Percentiles rank a stretch among this genome's conserved stretches.
These are phyloP conservation scores for Drosophila mauritiana DNA, from an alignment of 1,140 invertebrate species.

Conservation along the genomic window DNA sequence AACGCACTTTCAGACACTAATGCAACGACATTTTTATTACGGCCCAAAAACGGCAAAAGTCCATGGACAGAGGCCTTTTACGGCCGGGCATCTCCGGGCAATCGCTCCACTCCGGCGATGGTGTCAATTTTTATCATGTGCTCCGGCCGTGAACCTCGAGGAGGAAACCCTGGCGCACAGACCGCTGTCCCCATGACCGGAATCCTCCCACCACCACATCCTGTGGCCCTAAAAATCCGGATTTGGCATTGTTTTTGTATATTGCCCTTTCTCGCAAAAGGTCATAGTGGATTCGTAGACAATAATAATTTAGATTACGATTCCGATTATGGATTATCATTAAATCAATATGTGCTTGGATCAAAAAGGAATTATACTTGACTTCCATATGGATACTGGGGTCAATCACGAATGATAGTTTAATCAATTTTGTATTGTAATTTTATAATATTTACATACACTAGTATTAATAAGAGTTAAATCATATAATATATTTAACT, in stretches of 20 bases:
- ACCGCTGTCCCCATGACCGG: not conserved
- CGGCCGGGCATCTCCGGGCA: slow-evolving; percentile 16
- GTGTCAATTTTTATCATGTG: slow-evolving; percentile 80
- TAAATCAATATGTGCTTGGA: not conserved
- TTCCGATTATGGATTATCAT: too few relatives aligned
- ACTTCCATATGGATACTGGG: not conserved
- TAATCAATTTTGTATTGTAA: too few relatives aligned
- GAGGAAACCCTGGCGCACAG: slow-evolving; percentile 15
- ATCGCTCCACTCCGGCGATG: slow-evolving; percentile 28
- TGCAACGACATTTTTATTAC: slow-evolving; percentile 82
- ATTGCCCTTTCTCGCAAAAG: slow-evolving; percentile 14
- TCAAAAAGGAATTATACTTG: not conserved
- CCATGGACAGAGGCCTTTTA: slow-evolving; percentile 53
- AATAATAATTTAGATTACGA: not conserved
- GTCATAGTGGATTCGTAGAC: not conserved
- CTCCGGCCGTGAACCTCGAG: slow-evolving; percentile 59
- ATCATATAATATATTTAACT: too few relatives aligned
- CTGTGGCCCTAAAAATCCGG: slow-evolving; percentile 31
- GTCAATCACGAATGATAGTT: too few relatives aligned
- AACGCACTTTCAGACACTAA: slow-evolving; percentile 57
- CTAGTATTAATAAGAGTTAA: too few relatives aligned
- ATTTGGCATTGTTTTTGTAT: slow-evolving; percentile 31
- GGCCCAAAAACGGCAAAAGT: slow-evolving; percentile 57
- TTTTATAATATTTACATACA: too few relatives aligned
- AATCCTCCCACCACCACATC: not conserved